These are phyloP conservation scores for Drosophila fungiperda DNA, from an alignment of 2,888 invertebrate genomes.

Conservation along the genomic window DNA sequence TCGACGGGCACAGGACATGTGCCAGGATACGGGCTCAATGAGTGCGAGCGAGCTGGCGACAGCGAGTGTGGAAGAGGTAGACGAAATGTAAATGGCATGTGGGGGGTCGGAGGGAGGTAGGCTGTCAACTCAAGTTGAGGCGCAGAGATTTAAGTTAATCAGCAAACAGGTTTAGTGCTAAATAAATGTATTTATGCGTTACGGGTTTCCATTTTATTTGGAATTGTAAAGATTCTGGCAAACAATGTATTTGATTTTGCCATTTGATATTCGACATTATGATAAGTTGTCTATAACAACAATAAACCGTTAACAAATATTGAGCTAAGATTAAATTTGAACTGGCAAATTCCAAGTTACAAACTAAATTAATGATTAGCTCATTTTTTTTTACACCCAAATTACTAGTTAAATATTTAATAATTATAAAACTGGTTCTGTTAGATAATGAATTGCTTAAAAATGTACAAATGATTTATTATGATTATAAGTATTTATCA, in stretches of 20 bases:
- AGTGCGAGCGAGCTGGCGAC: slow-evolving; percentile 9
- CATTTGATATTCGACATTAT: neutral
- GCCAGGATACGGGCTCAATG: slow-evolving; percentile 26
- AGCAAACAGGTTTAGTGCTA: slow-evolving; percentile 77
- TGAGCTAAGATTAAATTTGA: neutral
- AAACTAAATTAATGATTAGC: neutral
- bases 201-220: slow-evolving; percentile 52
- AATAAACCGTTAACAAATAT: neutral
- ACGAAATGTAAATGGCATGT: no score
- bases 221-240: slow-evolving; percentile 6
- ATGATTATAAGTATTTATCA: slow-evolving; percentile 3
- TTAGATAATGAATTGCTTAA: neutral
- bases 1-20: slow-evolving; percentile 58
- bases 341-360: no score
- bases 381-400: neutral
- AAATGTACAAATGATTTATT: neutral
- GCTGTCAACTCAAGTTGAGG: slow-evolving; percentile 13
- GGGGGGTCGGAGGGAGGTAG: neutral
- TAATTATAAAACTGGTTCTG: neutral
- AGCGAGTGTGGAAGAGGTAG: slow-evolving; percentile 8
- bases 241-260: neutral
- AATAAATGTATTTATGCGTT: slow-evolving; percentile 74
- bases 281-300: neutral
- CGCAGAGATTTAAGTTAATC: slow-evolving; percentile 76
- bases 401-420: neutral